Conservation (phyloP, 1,140 invertebrate species). For the Sinonovacula constricta region DNA sequence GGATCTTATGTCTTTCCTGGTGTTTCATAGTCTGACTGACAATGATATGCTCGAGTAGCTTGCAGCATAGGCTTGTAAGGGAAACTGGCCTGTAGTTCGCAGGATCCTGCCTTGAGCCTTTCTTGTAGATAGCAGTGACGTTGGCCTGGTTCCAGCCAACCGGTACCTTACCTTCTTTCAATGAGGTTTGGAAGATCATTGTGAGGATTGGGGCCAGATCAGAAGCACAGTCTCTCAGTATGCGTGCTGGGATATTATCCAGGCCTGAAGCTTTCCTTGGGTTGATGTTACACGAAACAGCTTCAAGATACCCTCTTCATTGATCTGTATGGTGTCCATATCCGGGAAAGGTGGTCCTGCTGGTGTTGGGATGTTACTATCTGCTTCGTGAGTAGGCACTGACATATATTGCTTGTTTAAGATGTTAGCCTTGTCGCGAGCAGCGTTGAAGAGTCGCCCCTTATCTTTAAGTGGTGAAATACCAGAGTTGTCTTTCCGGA, state of each 20-base stretch:
- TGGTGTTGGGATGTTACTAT: too few species aligned
- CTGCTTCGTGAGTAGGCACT: conserved; percentile 26
- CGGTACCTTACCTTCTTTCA: neutral
- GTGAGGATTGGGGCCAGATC: conserved; percentile 1
- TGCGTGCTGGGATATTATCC: conserved; percentile 2
- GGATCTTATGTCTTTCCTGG: neutral
- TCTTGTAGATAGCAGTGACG: conserved; percentile 14
- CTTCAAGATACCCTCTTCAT: too few species aligned
- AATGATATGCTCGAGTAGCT: conserved; percentile 10
- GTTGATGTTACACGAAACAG: conserved; percentile 12
- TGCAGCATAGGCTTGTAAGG: conserved; percentile 5
- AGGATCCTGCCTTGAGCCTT: conserved; percentile 8
- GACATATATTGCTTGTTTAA: conserved; percentile 38
- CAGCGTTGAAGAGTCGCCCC: neutral
- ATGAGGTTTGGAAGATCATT: conserved; percentile 4
- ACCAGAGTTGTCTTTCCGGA: conserved; percentile 11
- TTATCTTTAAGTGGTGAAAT: conserved; percentile 14
- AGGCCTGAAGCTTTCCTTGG: conserved; percentile 9
- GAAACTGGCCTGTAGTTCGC: conserved; percentile 33
- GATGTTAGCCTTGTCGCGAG: conserved; percentile 24
- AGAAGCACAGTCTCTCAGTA: neutral
- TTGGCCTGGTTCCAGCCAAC: neutral
- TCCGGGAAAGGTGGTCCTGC: conserved; percentile 7
- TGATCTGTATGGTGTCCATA: conserved; percentile 12
- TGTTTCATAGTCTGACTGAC: neutral